phyloP scores from a whole-genome alignment of 2,888 invertebrate genomes.

The Heliconius aoede region DNA sequence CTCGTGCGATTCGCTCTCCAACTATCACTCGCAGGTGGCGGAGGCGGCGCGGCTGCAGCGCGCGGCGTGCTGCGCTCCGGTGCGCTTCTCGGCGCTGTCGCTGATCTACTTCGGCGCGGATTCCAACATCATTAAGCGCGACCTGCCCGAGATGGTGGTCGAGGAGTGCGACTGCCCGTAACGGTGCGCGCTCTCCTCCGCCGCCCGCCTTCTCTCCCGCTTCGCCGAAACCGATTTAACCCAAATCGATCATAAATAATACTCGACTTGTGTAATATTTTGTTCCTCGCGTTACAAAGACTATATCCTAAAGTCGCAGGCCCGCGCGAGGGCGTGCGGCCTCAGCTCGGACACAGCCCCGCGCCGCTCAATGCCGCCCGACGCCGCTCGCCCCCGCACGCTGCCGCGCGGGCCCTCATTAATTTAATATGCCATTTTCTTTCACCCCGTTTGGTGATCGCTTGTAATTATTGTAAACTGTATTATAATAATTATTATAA shows the following conservation, averaged over 20 bases:
- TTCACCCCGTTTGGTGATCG: constrained; percentile 84
- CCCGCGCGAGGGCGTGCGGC: constrained; percentile 63
- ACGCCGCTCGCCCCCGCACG: constrained; percentile 38
- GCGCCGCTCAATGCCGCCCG: constrained; percentile 73
- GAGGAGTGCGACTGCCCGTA: constrained; percentile 98
- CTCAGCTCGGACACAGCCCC: too few species aligned
- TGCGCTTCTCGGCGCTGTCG: constrained; percentile 96
- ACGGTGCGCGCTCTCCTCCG: constrained; percentile 70
- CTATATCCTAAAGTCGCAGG: constrained; percentile 79
- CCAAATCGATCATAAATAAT: constrained; percentile 82
- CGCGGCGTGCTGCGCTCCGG: constrained; percentile 95
- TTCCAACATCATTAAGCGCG: constrained; percentile 95
- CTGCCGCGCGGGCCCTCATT: constrained; percentile 61
- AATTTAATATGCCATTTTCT: constrained; percentile 83
- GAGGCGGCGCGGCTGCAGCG: constrained; percentile 95
- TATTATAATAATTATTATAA: constrained; percentile 84
- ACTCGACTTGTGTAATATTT: constrained; percentile 83
- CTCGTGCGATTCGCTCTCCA: constrained; percentile 87
- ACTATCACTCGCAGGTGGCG: constrained; percentile 95
- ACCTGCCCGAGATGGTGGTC: constrained; percentile 97
- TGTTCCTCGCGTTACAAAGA: constrained; percentile 84
- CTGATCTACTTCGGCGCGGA: constrained; percentile 96
- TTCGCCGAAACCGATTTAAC: constrained; percentile 79
- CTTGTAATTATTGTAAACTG: constrained; percentile 85
- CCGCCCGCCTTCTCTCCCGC: constrained; percentile 53